These are phyloP conservation scores for Drosophila tani DNA, from an alignment of 1,140 invertebrate species.

Conservation along the genomic window DNA sequence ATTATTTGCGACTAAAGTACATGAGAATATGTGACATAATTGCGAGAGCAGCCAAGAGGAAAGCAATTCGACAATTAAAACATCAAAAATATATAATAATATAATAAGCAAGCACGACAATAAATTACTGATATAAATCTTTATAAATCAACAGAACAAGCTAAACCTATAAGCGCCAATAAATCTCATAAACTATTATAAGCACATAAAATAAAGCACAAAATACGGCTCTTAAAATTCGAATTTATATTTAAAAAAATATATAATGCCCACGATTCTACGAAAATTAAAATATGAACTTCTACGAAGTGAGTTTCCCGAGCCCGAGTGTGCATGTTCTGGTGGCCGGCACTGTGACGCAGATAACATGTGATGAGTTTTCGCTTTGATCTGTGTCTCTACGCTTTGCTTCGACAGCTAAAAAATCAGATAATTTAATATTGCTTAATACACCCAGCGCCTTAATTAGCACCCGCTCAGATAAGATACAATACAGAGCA, in stretches of 20 bases:
- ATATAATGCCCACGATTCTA: slow-evolving; percentile 49
- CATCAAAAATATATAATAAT: slow-evolving; percentile 1
- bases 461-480: slow-evolving; percentile 62
- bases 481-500: slow-evolving; percentile 21
- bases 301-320: slow-evolving; percentile 61
- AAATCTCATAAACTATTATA: slow-evolving; percentile 10
- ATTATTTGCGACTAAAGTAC: slow-evolving; percentile 23
- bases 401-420: slow-evolving; percentile 6
- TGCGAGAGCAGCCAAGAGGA: slow-evolving; percentile 21
- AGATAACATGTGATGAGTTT: slow-evolving; percentile 62
- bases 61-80: slow-evolving; percentile 7
- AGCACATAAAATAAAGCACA: not conserved
- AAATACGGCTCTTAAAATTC: slow-evolving; percentile 5
- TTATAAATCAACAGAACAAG: not conserved
- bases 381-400: slow-evolving; percentile 31
- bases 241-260: slow-evolving; percentile 34
- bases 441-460: slow-evolving; percentile 50
- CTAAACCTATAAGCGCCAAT: not conserved
- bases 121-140: not conserved
- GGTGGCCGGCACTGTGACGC: slow-evolving; percentile 47
- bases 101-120: not conserved
- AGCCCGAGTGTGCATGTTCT: slow-evolving; percentile 23
- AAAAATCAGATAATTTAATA: slow-evolving; percentile 62
- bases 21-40: slow-evolving; percentile 21
- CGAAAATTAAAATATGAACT: slow-evolving; percentile 74